Conservation (phyloP, 1,140 invertebrate genomes). For the Dendroctonus valens region DNA sequence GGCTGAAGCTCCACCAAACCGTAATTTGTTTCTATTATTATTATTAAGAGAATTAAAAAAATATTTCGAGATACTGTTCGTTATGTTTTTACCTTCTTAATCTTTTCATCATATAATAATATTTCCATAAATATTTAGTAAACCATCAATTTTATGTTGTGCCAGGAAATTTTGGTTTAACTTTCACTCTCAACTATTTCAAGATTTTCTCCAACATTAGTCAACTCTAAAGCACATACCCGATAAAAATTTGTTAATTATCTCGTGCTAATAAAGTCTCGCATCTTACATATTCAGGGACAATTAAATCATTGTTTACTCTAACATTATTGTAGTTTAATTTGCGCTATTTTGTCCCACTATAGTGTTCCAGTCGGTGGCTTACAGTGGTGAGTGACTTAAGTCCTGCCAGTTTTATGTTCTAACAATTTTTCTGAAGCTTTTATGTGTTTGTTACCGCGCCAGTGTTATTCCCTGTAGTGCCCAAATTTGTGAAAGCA, state of each 20-base stretch:
- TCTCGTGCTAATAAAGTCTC: too few relatives aligned
- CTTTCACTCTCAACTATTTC: too few relatives aligned
- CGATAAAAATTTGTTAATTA: too few relatives aligned
- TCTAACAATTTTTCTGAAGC: conserved; percentile 21
- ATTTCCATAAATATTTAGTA: too few relatives aligned
- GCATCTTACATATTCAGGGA: too few relatives aligned
- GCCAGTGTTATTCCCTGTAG: background rate
- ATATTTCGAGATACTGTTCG: background rate
- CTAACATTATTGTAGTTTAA: too few relatives aligned
- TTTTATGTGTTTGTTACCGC: conserved; percentile 10
- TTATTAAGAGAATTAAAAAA: background rate
- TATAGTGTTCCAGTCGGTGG: conserved; percentile 90
- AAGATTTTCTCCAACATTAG: too few relatives aligned
- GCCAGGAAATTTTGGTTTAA: too few relatives aligned
- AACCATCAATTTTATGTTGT: too few relatives aligned
- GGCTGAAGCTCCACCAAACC: background rate
- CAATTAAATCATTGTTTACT: too few relatives aligned
- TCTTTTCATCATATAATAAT: background rate
- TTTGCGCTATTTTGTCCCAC: conserved; percentile 18
- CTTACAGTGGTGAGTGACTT: conserved; percentile 84
- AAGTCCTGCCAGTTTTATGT: conserved; percentile 13
- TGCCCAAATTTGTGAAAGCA: too few relatives aligned
- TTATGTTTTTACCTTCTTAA: background rate
- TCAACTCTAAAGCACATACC: too few relatives aligned
- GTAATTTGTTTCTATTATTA: background rate